Evolutionary conservation across 1,140 invertebrate species (phyloP).

Genomic region (Pygmarrhopalites habei): DNA sequence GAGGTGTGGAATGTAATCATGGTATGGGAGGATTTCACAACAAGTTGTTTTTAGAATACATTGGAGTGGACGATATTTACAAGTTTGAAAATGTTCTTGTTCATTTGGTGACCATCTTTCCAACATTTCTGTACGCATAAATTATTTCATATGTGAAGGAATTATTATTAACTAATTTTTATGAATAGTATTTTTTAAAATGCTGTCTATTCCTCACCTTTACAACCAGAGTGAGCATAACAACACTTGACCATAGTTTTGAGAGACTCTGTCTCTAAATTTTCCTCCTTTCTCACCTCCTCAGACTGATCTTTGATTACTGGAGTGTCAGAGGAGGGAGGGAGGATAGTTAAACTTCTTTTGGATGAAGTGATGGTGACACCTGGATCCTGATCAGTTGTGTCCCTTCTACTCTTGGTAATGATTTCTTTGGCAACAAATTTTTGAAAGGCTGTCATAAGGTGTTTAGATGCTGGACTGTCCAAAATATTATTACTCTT

Average conservation of each 20-base stretch:
- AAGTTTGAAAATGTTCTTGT: slow-evolving; percentile 13
- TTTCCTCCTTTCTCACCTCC: too few species aligned
- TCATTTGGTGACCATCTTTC: not conserved
- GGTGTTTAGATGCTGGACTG: not conserved
- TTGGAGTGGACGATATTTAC: slow-evolving; percentile 15
- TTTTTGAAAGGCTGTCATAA: not conserved
- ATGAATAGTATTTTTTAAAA: too few species aligned
- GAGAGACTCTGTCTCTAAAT: not conserved
- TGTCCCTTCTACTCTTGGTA: not conserved
- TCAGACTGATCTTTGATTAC: too few species aligned
- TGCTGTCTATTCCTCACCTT: too few species aligned
- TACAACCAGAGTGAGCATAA: slow-evolving; percentile 8
- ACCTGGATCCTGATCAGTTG: too few species aligned
- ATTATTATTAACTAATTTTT: too few species aligned
- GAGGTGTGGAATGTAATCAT: slow-evolving; percentile 13
- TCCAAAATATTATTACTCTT: not conserved
- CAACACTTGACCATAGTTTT: not conserved
- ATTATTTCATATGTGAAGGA: too few species aligned
- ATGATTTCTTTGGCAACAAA: not conserved
- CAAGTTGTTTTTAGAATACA: slow-evolving; percentile 9
- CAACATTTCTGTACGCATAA: slow-evolving; percentile 9
- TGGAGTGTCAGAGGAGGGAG: too few species aligned
- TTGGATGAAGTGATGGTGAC: too few species aligned
- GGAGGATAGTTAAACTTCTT: too few species aligned
- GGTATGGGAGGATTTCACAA: slow-evolving; percentile 1